phyloP scores from a whole-genome alignment of 2,888 invertebrate species.

The Tribolium freemani region DNA sequence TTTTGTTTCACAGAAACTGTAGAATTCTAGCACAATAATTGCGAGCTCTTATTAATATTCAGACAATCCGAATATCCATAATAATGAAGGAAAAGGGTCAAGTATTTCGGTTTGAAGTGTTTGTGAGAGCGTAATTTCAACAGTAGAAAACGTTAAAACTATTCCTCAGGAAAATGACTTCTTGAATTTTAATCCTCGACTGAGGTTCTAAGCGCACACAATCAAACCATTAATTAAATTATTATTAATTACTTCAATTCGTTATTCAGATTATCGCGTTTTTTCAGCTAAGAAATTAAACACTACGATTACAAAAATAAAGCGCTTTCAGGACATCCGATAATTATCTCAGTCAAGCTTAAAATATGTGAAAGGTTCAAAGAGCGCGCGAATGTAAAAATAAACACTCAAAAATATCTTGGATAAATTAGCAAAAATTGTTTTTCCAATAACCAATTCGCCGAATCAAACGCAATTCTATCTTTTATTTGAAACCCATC shows the following conservation, averaged over 20 bases:
- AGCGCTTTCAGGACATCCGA: background rate
- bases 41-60: constrained; percentile 33
- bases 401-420: constrained; percentile 6
- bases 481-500: constrained; percentile 2
- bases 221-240: constrained; percentile 4
- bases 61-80: constrained; percentile 39
- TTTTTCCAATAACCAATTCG: background rate
- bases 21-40: constrained; percentile 12
- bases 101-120: constrained; percentile 23
- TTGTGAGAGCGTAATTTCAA: constrained; percentile 7
- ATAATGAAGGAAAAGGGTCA: constrained; percentile 37
- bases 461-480: background rate
- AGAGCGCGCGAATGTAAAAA: constrained; percentile 4
- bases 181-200: background rate
- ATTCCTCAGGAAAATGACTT: constrained; percentile 17
- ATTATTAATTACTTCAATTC: background rate
- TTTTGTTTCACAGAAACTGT: constrained; percentile 2
- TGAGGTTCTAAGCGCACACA: constrained; percentile 1
- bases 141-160: constrained; percentile 25
- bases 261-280: constrained; percentile 6
- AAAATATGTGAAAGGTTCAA: constrained; percentile 19
- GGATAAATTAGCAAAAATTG: constrained; percentile 4
- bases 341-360: constrained; percentile 10
- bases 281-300: background rate
- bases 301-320: background rate